Base-by-base conservation (phyloP, 2,888 invertebrate species). In the Lycaena phlaeas region DNA sequence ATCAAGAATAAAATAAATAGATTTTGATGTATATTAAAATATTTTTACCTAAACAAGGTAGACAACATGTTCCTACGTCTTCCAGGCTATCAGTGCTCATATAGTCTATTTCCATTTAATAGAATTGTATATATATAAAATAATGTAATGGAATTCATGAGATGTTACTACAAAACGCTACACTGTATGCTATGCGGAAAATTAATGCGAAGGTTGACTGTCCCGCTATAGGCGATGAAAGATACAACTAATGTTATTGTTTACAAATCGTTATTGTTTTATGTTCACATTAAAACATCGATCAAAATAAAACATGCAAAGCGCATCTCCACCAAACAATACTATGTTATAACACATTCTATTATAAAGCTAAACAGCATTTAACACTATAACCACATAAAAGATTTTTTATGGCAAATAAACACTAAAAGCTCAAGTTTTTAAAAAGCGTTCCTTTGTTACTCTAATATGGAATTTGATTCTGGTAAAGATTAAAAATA, bases 31-130 rank as follows among this genome's bases (percentile, higher is more conserved):
- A 2, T 2, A 22, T 22, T 22, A 7, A 2, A 22, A 42, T 30
- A 36, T 34, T 39, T 47, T 29, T 54, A 58, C 79, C 69, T 53
- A 77, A 49, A 54, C 81, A 82, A 45, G 79, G 79, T 38, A 81
- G 68, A 69, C 82, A 82, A 68, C 82, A 82, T 52, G 68, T 73
- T 57, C 71, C 69, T 59, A 81, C 61, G 57, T 74, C 67, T 51
- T 77, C 78, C 40, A 75, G 65, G 56, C 81, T 78, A 46, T 76
- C 71, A 53, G 68, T 62, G 53, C 76, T 77, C 57, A 62, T 57
- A 50, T 64, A 70, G 56, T 64, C 68, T 56, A 64, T 56, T 56
- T 76, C 76, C 78, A 79, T 79, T 52, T 61, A 69, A 52, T 53
- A 51, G 46, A 38, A 31, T 49, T 46, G 52, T 49, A 46, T 39